These are phyloP conservation scores for Monopis laevigella DNA, from an alignment of 2,888 invertebrate species.

Conservation along the genomic window DNA sequence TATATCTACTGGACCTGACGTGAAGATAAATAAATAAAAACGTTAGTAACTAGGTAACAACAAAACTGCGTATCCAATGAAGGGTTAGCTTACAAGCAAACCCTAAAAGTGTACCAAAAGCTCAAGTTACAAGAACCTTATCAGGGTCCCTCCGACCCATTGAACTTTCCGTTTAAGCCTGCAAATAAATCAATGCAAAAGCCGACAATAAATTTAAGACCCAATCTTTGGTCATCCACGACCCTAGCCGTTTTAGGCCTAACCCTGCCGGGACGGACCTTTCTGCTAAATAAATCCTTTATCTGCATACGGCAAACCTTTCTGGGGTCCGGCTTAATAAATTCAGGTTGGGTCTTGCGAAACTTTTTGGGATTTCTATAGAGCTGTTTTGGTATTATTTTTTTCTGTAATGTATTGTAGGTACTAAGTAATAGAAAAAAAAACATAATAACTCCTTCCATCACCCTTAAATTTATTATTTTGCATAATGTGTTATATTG, in stretches of 20 bases:
- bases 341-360: slow-evolving; percentile 63
- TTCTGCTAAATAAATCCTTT: slow-evolving; percentile 66
- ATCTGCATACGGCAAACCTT: slow-evolving; percentile 69
- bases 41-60: no score
- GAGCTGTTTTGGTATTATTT: slow-evolving; percentile 29
- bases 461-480: no score
- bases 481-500: no score
- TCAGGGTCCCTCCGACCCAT: slow-evolving; percentile 14
- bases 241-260: slow-evolving; percentile 49
- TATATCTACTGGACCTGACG: no score
- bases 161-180: slow-evolving; percentile 13
- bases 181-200: slow-evolving; percentile 61
- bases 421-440: no score
- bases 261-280: slow-evolving; percentile 60
- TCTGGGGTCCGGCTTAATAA: slow-evolving; percentile 67
- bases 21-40: no score
- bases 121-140: slow-evolving; percentile 10
- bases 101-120: slow-evolving; percentile 8
- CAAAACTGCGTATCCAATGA: no score
- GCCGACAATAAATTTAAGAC: slow-evolving; percentile 58
- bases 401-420: no score
- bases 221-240: slow-evolving; percentile 64
- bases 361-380: slow-evolving; percentile 38
- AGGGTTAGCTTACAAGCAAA: no score
- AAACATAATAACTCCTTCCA: no score